phyloP scores from a whole-genome alignment of 2,113 vertebrate genomes.

The Pygoscelis adeliae region DNA sequence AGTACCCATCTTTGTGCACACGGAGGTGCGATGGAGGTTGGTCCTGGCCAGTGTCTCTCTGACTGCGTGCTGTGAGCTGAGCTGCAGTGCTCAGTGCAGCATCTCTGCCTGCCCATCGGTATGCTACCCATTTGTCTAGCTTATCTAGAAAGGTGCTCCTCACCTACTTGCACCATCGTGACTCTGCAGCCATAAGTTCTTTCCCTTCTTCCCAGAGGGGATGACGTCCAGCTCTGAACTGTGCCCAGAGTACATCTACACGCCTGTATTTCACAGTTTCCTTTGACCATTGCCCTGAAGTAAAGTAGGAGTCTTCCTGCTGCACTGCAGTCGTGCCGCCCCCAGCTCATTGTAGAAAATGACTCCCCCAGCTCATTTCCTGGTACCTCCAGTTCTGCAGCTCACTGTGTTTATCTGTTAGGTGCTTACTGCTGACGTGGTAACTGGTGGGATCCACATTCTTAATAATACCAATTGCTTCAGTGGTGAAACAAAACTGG shows the following conservation, averaged over 20 bases:
- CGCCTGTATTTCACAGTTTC: too few species aligned
- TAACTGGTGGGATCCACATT: not conserved
- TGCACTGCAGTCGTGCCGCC: too few species aligned
- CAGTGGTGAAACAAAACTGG: not conserved
- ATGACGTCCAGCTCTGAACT: not conserved
- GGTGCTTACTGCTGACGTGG: not conserved
- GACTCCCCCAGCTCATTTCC: not conserved
- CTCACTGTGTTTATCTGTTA: not conserved
- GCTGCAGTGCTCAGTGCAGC: not conserved
- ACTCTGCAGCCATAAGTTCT: not conserved
- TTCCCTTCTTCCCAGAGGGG: not conserved
- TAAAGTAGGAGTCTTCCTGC: not conserved
- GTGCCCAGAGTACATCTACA: not conserved
- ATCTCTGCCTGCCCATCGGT: not conserved
- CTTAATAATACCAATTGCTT: not conserved
- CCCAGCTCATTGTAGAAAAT: too few species aligned
- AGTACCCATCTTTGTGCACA: not conserved
- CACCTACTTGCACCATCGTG: too few species aligned
- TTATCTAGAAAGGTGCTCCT: not conserved
- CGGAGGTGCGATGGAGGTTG: rapidly evolving
- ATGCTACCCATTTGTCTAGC: not conserved
- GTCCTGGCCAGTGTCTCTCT: not conserved
- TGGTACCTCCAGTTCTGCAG: not conserved
- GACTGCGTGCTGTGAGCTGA: not conserved
- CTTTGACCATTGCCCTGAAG: not conserved